phyloP scores from a whole-genome alignment of 1,140 invertebrate genomes.

The Druon quercuslanigerum region DNA sequence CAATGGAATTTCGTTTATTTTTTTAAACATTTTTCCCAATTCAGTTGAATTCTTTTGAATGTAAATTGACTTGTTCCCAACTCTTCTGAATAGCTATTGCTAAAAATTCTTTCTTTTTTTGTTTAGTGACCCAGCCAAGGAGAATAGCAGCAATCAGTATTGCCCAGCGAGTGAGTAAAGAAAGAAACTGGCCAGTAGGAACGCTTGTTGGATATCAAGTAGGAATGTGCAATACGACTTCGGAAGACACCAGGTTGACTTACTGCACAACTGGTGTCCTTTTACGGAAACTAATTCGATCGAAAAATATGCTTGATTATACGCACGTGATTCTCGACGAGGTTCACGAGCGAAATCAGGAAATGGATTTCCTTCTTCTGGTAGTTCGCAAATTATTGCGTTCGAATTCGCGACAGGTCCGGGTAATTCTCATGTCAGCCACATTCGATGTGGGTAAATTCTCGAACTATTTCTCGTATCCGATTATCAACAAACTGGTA shows the following conservation, averaged over 20 bases:
- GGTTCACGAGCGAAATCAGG: constrained; percentile 95
- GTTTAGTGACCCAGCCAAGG: constrained; percentile 88
- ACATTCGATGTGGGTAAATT: constrained; percentile 87
- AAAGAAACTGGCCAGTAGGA: constrained; percentile 86
- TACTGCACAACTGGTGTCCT: constrained; percentile 92
- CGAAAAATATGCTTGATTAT: constrained; percentile 77
- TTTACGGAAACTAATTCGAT: constrained; percentile 84
- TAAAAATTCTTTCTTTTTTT: constrained; percentile 37
- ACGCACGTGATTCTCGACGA: constrained; percentile 97
- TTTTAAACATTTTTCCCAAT: no score
- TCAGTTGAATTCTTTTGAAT: no score
- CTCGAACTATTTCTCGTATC: constrained; percentile 84
- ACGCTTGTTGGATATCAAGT: constrained; percentile 90
- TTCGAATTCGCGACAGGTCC: constrained; percentile 82
- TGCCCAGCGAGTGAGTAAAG: constrained; percentile 85
- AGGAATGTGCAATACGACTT: constrained; percentile 78
- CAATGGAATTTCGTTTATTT: no score
- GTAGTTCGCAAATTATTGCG: constrained; percentile 88
- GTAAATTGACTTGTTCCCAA: no score
- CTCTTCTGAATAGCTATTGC: no score
- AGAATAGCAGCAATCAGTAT: constrained; percentile 90
- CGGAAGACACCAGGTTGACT: constrained; percentile 85
- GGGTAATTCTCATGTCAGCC: constrained; percentile 92
- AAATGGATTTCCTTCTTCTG: constrained; percentile 94
- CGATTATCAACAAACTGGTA: constrained; percentile 69